Conservation (phyloP, 2,797 vertebrate genomes). For the Arvicola amphibius region DNA sequence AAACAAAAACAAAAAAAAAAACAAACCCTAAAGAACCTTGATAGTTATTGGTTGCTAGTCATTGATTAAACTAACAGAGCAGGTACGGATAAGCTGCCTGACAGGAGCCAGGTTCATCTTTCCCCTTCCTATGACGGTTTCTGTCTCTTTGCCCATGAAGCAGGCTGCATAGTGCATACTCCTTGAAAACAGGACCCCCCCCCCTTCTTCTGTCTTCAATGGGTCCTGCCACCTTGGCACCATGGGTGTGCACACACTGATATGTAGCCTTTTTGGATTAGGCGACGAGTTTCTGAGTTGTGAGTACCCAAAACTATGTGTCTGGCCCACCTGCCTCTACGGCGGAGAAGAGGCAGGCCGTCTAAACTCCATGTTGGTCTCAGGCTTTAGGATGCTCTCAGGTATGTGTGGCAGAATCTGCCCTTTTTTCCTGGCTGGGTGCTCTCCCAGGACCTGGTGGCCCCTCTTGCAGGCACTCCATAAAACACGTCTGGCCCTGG, state of each 20-base stretch:
- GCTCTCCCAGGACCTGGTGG: slow-evolving; percentile 78
- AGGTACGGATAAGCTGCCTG: neutral
- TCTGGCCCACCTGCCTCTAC: neutral
- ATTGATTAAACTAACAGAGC: neutral
- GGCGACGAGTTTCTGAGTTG: neutral
- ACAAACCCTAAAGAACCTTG: neutral
- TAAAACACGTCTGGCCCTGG: slow-evolving; percentile 70
- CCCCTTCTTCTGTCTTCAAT: neutral
- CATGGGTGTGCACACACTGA: neutral
- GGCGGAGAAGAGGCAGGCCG: slow-evolving; percentile 70
- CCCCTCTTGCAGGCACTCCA: slow-evolving; percentile 74
- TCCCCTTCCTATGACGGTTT: neutral
- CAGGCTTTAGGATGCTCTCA: slow-evolving; percentile 77
- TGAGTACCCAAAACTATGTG: slow-evolving; percentile 57
- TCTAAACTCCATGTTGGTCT: slow-evolving; percentile 82
- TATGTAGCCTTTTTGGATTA: neutral
- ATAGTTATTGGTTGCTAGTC: neutral
- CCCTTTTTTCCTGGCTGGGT: slow-evolving; percentile 72
- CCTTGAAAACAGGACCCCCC: neutral
- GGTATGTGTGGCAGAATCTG: slow-evolving; percentile 69
- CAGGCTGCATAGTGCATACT: neutral
- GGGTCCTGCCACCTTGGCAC: neutral
- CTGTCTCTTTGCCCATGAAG: neutral
- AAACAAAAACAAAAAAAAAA: no score
- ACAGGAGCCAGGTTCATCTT: neutral